These are phyloP conservation scores for Xerus rutilus DNA, from an alignment of 2,797 vertebrate genomes.

Conservation along the genomic window DNA sequence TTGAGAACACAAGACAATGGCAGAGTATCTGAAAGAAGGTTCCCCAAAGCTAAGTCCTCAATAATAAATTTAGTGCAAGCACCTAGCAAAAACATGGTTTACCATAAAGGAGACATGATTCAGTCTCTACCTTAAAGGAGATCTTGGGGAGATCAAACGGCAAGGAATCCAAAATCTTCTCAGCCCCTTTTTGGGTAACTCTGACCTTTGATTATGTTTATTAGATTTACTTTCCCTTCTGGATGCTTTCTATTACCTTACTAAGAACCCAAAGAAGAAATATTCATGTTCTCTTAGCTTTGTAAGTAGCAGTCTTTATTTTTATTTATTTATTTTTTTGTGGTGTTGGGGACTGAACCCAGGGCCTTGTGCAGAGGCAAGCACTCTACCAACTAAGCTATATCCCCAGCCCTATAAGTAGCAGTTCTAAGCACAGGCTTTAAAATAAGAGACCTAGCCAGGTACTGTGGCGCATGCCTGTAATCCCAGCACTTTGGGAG, in stretches of 20 bases:
- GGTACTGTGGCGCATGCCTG: no score
- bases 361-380: no score
- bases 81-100: background rate
- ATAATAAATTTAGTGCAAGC: background rate
- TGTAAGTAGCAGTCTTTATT: background rate
- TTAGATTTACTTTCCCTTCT: slow-evolving; percentile 27
- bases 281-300: slow-evolving; percentile 10
- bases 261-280: slow-evolving; percentile 5
- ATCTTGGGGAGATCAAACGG: background rate
- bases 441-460: no score
- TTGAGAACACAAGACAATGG: background rate
- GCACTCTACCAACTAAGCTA: no score
- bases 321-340: no score
- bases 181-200: background rate
- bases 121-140: background rate
- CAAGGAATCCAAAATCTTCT: background rate
- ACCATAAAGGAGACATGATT: background rate
- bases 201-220: background rate
- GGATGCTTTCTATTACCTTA: background rate
- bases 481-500: no score
- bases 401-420: no score
- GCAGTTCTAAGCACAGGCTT: background rate
- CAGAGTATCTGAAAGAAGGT: slow-evolving; percentile 21
- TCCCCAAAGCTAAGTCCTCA: background rate
- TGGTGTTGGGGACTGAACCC: no score